These are phyloP conservation scores for Temnothorax rugatulus DNA, from an alignment of 2,888 invertebrate genomes.

Conservation along the genomic window DNA sequence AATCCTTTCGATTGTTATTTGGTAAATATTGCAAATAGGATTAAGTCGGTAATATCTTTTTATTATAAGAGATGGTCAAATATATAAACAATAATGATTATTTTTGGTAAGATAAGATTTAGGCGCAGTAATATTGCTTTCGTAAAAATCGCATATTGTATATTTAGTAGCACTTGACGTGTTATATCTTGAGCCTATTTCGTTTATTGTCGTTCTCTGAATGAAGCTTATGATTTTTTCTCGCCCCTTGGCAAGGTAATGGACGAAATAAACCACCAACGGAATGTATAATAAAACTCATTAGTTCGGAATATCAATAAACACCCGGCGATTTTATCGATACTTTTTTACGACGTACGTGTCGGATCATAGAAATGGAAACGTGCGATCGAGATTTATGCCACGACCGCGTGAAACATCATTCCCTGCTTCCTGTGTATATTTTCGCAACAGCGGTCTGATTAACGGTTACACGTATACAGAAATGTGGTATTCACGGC, in stretches of 20 bases:
- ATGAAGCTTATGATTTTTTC: conserved; percentile 12
- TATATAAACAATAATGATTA: background rate
- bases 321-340: conserved; percentile 5
- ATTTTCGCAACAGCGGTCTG: conserved; percentile 57
- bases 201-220: background rate
- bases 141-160: background rate
- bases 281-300: conserved; percentile 11
- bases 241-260: too few species aligned
- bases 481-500: conserved; percentile 41
- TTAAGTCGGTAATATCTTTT: background rate
- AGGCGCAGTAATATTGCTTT: background rate
- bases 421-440: conserved; percentile 64
- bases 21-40: background rate
- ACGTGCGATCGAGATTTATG: conserved; percentile 49
- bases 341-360: conserved; percentile 15
- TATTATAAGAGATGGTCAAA: background rate
- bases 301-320: conserved; percentile 13
- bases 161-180: background rate
- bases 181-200: background rate
- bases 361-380: conserved; percentile 16
- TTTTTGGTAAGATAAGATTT: background rate
- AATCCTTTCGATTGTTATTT: background rate
- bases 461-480: conserved; percentile 45
- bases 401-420: conserved; percentile 33
- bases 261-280: background rate